A percentile compares a stretch with the other conserved stretches of the same genome.
These are phyloP conservation scores for Cheilinus undulatus DNA, from an alignment of 2,113 vertebrate species.

Conservation along the genomic window DNA sequence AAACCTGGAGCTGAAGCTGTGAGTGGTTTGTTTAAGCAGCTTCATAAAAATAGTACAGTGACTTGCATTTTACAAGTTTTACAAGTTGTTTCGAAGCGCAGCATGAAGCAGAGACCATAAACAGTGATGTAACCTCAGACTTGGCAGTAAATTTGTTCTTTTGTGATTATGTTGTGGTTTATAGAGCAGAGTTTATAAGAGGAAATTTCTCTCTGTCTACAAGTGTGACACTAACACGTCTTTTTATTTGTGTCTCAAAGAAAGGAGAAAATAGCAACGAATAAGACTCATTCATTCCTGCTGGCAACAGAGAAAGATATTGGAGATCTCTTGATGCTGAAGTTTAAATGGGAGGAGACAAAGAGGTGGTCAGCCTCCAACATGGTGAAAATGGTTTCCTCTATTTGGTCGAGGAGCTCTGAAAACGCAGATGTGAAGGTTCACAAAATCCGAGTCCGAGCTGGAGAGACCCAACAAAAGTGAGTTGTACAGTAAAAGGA, in stretches of 20 bases:
- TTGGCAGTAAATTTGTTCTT: background rate
- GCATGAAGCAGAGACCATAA: constrained; percentile 6
- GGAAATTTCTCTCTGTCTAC: background rate
- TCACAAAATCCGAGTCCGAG: constrained; percentile 80
- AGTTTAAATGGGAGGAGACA: constrained; percentile 79
- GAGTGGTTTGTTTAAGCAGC: constrained; percentile 48
- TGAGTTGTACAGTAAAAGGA: constrained; percentile 22
- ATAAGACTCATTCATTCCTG: constrained; percentile 83
- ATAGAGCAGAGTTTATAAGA: constrained; percentile 29
- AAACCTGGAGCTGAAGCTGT: constrained; percentile 81
- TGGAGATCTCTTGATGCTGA: constrained; percentile 82
- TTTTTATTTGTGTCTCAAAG: constrained; percentile 50
- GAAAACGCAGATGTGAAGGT: constrained; percentile 60
- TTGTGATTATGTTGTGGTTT: constrained; percentile 4
- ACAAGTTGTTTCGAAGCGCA: constrained; percentile 17
- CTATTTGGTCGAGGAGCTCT: constrained; percentile 79
- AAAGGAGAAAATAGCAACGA: constrained; percentile 75
- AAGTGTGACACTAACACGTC: background rate
- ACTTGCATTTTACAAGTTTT: constrained; percentile 11
- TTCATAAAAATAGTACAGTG: constrained; percentile 1
- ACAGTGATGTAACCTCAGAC: constrained; percentile 9
- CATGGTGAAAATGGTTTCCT: constrained; percentile 75
- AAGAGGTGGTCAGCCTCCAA: constrained; percentile 73
- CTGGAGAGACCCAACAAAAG: constrained; percentile 84
- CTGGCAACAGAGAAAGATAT: constrained; percentile 83